phyloP scores from a whole-genome alignment of 92 coral and sea anemone species.

The Chrysogorgia sp. region DNA sequence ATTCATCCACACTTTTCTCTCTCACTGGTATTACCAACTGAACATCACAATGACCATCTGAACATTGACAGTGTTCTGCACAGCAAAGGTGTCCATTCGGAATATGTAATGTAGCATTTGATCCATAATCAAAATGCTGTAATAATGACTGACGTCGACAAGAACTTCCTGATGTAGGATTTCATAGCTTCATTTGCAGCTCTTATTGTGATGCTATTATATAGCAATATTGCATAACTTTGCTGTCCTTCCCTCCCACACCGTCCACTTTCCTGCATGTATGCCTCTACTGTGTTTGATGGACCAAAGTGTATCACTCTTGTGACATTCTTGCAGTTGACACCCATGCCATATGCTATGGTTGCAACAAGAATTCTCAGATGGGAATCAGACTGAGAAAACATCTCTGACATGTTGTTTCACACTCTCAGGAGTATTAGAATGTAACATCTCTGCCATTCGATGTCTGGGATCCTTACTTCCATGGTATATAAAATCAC shows the following conservation, averaged over 20 bases:
- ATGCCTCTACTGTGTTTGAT: conserved; percentile 58
- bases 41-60: conserved; percentile 45
- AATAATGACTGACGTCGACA: conserved; percentile 36
- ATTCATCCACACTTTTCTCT: not conserved
- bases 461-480: conserved; percentile 1
- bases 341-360: conserved; percentile 35
- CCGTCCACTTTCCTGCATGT: too few relatives aligned
- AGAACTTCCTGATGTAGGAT: conserved; percentile 34
- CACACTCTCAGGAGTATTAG: conserved; percentile 14
- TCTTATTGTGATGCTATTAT: conserved; percentile 40
- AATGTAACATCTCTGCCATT: conserved; percentile 29
- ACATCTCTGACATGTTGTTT: conserved; percentile 6
- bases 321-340: conserved; percentile 39
- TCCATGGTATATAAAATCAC: conserved; percentile 3
- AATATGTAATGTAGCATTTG: conserved; percentile 6
- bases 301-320: conserved; percentile 64
- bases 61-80: conserved; percentile 50
- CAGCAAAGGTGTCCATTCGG: conserved; percentile 49
- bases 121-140: conserved; percentile 30
- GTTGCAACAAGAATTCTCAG: conserved; percentile 30
- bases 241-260: conserved; percentile 42
- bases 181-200: conserved; percentile 56
- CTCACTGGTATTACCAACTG: conserved; percentile 46
- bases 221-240: conserved; percentile 46
- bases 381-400: conserved; percentile 4